These are phyloP conservation scores for Sinelater perroti DNA, from an alignment of 2,888 invertebrate genomes.

Conservation along the genomic window DNA sequence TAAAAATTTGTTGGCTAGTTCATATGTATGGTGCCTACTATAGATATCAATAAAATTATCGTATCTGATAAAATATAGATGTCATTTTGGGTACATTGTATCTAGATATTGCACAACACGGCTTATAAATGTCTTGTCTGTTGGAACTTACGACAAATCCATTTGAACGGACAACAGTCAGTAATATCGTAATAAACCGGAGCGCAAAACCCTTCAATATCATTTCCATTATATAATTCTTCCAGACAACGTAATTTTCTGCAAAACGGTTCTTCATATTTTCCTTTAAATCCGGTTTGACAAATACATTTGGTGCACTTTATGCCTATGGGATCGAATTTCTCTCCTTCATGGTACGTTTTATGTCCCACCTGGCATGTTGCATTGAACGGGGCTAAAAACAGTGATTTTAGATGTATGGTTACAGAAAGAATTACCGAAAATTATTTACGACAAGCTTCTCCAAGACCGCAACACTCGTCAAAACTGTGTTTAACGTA, in stretches of 20 bases:
- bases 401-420: background rate
- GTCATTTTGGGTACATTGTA: too few species aligned
- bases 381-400: constrained; percentile 31
- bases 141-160: constrained; percentile 43
- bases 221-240: constrained; percentile 32
- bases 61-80: too few species aligned
- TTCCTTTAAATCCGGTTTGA: constrained; percentile 39
- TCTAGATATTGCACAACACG: too few species aligned
- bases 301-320: constrained; percentile 41
- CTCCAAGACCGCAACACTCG: constrained; percentile 37
- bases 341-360: constrained; percentile 39
- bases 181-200: constrained; percentile 33
- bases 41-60: too few species aligned
- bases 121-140: too few species aligned
- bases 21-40: too few species aligned
- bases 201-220: constrained; percentile 42
- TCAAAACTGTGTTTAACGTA: constrained; percentile 21
- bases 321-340: constrained; percentile 26
- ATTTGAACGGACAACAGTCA: constrained; percentile 42
- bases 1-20: too few species aligned
- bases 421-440: background rate
- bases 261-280: constrained; percentile 42
- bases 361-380: constrained; percentile 32
- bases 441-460: constrained; percentile 31
- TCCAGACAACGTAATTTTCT: constrained; percentile 32